Evolutionary conservation across 2,888 invertebrate species (phyloP).

Genomic region (Oxyteleia sp.): DNA sequence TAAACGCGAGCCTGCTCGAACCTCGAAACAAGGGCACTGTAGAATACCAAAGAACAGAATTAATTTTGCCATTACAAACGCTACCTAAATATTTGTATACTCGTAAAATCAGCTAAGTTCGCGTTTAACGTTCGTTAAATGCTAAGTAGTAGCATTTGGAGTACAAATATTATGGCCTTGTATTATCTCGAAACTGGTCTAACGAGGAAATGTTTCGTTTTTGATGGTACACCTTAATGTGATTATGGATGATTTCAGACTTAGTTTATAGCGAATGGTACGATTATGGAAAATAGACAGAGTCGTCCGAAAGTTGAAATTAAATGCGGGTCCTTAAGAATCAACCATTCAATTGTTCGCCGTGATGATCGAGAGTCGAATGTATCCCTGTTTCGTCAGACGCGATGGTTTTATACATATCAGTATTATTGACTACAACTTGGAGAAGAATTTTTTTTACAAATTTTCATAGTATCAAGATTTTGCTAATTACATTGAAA

Average conservation of each 20-base stretch:
- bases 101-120: background rate
- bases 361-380: slow-evolving; percentile 14
- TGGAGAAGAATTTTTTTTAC: slow-evolving; percentile 36
- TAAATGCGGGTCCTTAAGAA: slow-evolving; percentile 4
- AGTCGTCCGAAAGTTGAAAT: background rate
- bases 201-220: background rate
- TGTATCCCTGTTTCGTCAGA: slow-evolving; percentile 37
- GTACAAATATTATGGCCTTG: slow-evolving; percentile 18
- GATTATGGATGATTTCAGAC: slow-evolving; percentile 3
- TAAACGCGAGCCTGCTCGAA: slow-evolving; percentile 25
- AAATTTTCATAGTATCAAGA: slow-evolving; percentile 22
- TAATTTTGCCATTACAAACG: no score
- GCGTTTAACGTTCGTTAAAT: slow-evolving; percentile 1
- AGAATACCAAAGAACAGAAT: no score
- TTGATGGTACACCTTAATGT: slow-evolving; percentile 12
- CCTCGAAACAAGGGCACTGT: no score
- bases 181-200: slow-evolving; percentile 10
- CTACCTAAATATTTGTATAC: background rate
- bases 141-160: slow-evolving; percentile 13
- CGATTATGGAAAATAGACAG: no score
- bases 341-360: slow-evolving; percentile 14
- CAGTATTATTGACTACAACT: slow-evolving; percentile 33
- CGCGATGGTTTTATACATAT: slow-evolving; percentile 23
- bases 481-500: slow-evolving; percentile 46
- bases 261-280: background rate